Conservation (phyloP, 2,888 invertebrate species). For the Apamea crenata region DNA sequence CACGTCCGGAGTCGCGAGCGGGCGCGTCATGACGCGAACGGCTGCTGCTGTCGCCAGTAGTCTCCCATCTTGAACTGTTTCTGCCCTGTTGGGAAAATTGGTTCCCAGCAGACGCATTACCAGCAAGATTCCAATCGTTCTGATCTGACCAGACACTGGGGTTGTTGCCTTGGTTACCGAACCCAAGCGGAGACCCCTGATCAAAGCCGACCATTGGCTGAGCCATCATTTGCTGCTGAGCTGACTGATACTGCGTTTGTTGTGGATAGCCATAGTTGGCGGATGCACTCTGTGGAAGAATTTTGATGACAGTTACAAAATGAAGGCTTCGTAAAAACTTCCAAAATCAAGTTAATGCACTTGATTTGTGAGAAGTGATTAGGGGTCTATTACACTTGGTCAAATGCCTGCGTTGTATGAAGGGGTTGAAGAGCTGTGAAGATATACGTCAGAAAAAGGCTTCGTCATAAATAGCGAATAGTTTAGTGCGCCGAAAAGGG, state of each 20-base stretch:
- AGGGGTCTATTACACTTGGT: conserved; percentile 37
- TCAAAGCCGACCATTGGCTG: conserved; percentile 38
- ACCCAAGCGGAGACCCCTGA: conserved; percentile 53
- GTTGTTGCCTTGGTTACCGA: conserved; percentile 45
- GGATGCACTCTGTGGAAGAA: conserved; percentile 63
- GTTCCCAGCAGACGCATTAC: conserved; percentile 43
- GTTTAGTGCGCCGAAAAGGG: conserved; percentile 14
- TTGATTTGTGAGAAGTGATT: conserved; percentile 16
- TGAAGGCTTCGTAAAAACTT: conserved; percentile 5
- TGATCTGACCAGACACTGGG: conserved; percentile 43
- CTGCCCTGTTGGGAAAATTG: conserved; percentile 37
- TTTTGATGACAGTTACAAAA: conserved; percentile 50
- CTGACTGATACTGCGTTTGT: conserved; percentile 47
- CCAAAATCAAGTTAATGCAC: conserved; percentile 26
- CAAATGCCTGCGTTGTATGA: conserved; percentile 3
- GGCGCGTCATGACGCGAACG: conserved; percentile 7
- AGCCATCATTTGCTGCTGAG: conserved; percentile 40
- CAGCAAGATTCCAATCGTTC: conserved; percentile 53
- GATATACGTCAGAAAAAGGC: background rate
- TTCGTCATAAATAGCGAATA: background rate
- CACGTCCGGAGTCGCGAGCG: conserved; percentile 18
- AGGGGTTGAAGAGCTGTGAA: conserved; percentile 7
- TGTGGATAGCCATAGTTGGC: conserved; percentile 59
- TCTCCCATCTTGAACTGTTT: conserved; percentile 33
- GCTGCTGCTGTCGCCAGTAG: conserved; percentile 15